Conservation (phyloP, 2,113 vertebrate genomes). For the Mirounga angustirostris region DNA sequence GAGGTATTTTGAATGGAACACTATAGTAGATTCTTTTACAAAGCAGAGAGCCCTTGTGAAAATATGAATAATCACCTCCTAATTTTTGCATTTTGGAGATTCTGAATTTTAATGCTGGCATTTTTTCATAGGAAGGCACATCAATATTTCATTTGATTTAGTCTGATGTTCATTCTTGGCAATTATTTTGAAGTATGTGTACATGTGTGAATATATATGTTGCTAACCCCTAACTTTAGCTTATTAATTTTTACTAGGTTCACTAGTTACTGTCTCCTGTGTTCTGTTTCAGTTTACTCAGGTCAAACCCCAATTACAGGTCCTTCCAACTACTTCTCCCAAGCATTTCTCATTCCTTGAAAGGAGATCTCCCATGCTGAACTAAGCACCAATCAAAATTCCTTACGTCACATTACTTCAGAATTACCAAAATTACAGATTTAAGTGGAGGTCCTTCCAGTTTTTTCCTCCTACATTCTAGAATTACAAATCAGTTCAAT, state of each 20-base stretch:
- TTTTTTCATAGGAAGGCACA: neutral
- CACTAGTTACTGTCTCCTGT: neutral
- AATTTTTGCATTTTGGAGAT: conserved; percentile 29
- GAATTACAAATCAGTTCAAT: conserved; percentile 78
- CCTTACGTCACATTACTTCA: conserved; percentile 61
- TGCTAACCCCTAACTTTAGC: neutral
- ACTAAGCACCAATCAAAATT: conserved; percentile 63
- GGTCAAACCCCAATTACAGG: neutral
- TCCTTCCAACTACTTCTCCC: conserved; percentile 4
- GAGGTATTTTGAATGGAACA: neutral
- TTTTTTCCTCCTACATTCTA: conserved; percentile 72
- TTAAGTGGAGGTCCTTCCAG: conserved; percentile 64
- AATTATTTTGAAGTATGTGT: conserved; percentile 22
- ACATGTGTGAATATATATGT: neutral
- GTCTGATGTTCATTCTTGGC: neutral
- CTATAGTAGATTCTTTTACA: neutral
- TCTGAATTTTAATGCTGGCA: conserved; percentile 3
- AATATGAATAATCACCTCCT: neutral
- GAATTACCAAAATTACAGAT: conserved; percentile 77
- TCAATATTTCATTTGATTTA: neutral
- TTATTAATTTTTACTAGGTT: conserved; percentile 29
- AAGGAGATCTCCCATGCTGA: conserved; percentile 64
- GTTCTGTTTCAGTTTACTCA: conserved; percentile 40
- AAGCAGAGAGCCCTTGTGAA: conserved; percentile 11
- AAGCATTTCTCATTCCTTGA: conserved; percentile 46